Conservation (phyloP, 1,140 invertebrate genomes). For the Scaptomyza pallida region DNA sequence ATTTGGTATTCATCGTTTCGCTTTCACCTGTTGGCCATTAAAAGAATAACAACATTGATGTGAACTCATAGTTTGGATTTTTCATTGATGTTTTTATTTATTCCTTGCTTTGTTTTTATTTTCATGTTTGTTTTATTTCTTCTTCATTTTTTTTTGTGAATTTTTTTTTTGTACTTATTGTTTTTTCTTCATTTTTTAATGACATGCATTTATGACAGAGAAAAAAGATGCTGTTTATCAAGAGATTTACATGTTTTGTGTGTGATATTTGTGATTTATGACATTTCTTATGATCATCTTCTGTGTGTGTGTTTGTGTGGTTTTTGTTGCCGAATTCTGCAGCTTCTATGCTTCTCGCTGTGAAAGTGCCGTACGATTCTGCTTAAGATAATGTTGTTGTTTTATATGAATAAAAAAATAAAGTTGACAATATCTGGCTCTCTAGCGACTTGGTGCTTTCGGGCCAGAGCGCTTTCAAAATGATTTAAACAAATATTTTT, state of each 20-base stretch:
- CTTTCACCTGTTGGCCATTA: slow-evolving; percentile 66
- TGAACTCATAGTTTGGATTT: slow-evolving; percentile 64
- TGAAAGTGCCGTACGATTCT: slow-evolving; percentile 75
- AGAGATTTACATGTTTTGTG: slow-evolving; percentile 76
- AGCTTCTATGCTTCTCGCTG: slow-evolving; percentile 72
- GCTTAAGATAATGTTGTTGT: slow-evolving; percentile 57
- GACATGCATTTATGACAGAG: slow-evolving; percentile 83
- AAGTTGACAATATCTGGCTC: slow-evolving; percentile 61
- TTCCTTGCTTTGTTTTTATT: slow-evolving; percentile 65
- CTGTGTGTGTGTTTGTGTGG: slow-evolving; percentile 44
- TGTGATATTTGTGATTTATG: slow-evolving; percentile 57
- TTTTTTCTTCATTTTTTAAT: slow-evolving; percentile 82
- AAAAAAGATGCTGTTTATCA: slow-evolving; percentile 59
- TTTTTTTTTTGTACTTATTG: slow-evolving; percentile 63
- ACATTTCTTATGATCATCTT: slow-evolving; percentile 37
- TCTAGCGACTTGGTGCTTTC: slow-evolving; percentile 55
- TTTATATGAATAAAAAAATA: slow-evolving; percentile 56
- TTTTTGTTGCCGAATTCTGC: slow-evolving; percentile 71
- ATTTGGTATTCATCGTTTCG: slow-evolving; percentile 42
- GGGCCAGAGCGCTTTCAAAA: slow-evolving; percentile 46
- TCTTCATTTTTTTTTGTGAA: slow-evolving; percentile 47
- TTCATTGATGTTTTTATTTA: slow-evolving; percentile 81
- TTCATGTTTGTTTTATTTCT: slow-evolving; percentile 38
- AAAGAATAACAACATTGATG: slow-evolving; percentile 47
- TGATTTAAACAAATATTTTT: slow-evolving; percentile 74